phyloP scores from a whole-genome alignment of 2,797 vertebrate genomes.

The Eurystomus glaucurus region DNA sequence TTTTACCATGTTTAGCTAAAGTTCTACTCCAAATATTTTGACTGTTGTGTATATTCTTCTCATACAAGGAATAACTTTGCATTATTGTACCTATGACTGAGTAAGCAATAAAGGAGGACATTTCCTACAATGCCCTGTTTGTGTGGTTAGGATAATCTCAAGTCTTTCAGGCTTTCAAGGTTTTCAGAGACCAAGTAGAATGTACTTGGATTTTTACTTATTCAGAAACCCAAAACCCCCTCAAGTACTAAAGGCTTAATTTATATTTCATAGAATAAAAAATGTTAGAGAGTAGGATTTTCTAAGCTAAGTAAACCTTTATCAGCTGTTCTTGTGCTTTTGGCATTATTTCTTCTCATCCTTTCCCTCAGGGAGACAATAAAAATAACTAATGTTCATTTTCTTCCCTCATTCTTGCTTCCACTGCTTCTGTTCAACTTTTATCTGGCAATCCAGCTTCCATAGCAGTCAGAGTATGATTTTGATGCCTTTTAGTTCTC shows the following conservation, averaged over 20 bases:
- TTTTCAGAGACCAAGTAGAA: conserved; percentile 8
- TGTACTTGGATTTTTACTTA: conserved; percentile 1
- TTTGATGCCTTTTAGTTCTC: background rate
- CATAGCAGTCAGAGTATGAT: background rate
- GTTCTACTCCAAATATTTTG: background rate
- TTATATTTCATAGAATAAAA: conserved; percentile 46
- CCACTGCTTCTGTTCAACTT: background rate
- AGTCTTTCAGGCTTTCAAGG: background rate
- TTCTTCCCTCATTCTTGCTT: background rate
- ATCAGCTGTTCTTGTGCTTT: conserved; percentile 33
- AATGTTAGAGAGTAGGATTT: conserved; percentile 40
- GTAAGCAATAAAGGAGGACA: background rate
- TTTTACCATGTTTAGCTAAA: background rate
- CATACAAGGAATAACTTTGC: background rate
- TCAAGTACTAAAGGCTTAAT: conserved; percentile 31
- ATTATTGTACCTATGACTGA: background rate
- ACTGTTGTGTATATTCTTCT: background rate
- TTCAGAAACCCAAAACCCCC: conserved; percentile 5
- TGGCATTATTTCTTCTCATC: conserved; percentile 41
- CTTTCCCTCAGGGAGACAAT: conserved; percentile 25
- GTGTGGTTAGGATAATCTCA: conserved; percentile 20
- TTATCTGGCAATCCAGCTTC: background rate
- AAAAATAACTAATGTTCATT: conserved; percentile 31
- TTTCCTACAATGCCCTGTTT: background rate
- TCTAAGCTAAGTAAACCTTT: conserved; percentile 50